Evolutionary conservation across 2,113 vertebrate species (phyloP).

Genomic region (Bostrychus sinensis): DNA sequence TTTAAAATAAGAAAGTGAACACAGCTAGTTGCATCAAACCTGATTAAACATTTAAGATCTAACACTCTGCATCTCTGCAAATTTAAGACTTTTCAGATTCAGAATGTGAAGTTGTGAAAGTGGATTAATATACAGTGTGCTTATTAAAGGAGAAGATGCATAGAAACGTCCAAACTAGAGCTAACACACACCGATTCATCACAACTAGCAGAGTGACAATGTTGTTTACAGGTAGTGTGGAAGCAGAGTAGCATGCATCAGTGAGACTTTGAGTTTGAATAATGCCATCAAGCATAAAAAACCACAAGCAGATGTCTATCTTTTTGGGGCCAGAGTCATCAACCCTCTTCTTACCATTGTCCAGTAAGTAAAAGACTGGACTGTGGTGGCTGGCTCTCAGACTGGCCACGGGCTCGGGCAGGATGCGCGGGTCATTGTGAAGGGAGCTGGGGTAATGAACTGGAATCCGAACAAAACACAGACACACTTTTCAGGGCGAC

Average conservation of each 20-base stretch:
- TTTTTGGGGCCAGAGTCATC: conserved; percentile 44
- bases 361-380: conserved; percentile 85
- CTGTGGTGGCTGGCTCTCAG: conserved; percentile 83
- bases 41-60: no score
- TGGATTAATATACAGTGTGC: no score
- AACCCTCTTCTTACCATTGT: conserved; percentile 82
- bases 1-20: no score
- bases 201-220: not conserved
- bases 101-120: no score
- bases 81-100: no score
- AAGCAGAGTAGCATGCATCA: conserved; percentile 68
- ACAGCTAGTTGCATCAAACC: no score
- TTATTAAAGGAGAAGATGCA: no score
- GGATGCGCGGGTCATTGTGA: conserved; percentile 79
- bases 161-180: not conserved
- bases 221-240: conserved; percentile 68
- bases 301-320: conserved; percentile 60
- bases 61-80: no score
- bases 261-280: conserved; percentile 16
- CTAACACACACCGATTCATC: not conserved
- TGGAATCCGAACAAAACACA: conserved; percentile 79
- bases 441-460: conserved; percentile 80
- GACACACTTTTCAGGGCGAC: conserved; percentile 63
- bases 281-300: conserved; percentile 24
- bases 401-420: conserved; percentile 79